Base-by-base conservation (phyloP, 2,888 invertebrate genomes). In the Synanthedon andrenaeformis region DNA sequence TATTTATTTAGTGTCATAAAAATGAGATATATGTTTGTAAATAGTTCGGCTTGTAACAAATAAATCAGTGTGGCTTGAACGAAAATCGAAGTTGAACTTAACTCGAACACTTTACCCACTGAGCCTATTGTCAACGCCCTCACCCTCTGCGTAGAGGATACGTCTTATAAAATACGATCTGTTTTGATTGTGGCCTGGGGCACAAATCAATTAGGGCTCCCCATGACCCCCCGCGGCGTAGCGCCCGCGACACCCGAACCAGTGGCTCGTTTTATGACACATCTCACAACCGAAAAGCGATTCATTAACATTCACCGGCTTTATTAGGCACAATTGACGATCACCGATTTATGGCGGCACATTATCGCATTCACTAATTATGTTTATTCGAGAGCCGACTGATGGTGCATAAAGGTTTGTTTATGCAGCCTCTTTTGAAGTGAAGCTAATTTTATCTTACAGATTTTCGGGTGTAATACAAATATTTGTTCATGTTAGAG, bases 181-280 rank as follows among this genome's bases (percentile, higher is more conserved):
- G 88, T 88, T 88, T 88, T 88, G 87, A 88, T 87, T 88, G 86
- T 87, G 85, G 88, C 88, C 88, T 80, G 82, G 85, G 88, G 88
- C 88, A 85, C 88, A 86, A 86, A 88, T 87, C 88, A 87, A 88
- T 87, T 87, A 88, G 86, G 81, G 69, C 72, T 69, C 82, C 72
- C 79, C 72, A 62, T 59, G 77, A 73, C 74, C 79, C 69, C 82
- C 80, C 74, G 78, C 68, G 66, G 79, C 67, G 77, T 59, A 55
- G 60, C 72, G 65, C 67, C 73, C 74, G 74, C 79, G 79, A 83
- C 83, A 83, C 75, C 78, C 78, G 79, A 77, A 74, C 85, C 87
- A 86, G 87, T 86, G 85, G 87, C 86, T 76, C 85, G 82, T 83
- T 86, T 84, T 85, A 87, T 85, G 83, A 86, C 86, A 84, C 82